phyloP scores from a whole-genome alignment of 2,797 vertebrate species.

The Pantherophis vulpinus region DNA sequence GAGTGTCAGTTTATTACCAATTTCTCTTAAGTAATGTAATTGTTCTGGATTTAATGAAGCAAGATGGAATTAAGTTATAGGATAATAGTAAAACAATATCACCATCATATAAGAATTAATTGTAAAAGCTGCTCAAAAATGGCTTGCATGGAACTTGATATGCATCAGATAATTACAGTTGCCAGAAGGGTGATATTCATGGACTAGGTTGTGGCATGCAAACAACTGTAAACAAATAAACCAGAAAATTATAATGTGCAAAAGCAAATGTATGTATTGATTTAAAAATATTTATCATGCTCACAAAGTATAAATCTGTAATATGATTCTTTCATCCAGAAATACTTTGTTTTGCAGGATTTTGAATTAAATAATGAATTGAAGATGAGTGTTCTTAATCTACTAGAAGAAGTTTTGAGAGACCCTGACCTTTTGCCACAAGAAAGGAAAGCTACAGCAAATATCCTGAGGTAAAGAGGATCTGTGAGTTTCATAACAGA shows the following conservation, averaged over 20 bases:
- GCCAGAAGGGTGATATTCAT: neutral
- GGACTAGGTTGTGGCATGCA: neutral
- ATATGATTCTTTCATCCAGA: constrained; percentile 13
- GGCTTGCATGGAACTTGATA: neutral
- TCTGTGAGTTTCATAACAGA: neutral
- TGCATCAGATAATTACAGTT: neutral
- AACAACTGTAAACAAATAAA: neutral
- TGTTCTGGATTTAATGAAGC: neutral
- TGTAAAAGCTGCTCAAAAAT: neutral
- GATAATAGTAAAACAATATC: neutral
- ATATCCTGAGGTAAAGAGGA: constrained; percentile 84
- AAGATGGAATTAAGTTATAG: neutral
- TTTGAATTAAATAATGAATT: constrained; percentile 92
- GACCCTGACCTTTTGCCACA: constrained; percentile 96
- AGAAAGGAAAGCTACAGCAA: constrained; percentile 94
- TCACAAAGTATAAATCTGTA: neutral
- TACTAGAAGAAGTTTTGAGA: constrained; percentile 92
- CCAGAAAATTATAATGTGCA: neutral
- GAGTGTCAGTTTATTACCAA: neutral
- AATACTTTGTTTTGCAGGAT: constrained; percentile 76
- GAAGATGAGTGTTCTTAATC: constrained; percentile 89
- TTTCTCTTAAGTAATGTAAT: neutral
- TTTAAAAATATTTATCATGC: neutral
- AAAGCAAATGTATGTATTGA: neutral
- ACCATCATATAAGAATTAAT: neutral